phyloP scores from a whole-genome alignment of 2,113 vertebrate species.

The Loxodonta africana region DNA sequence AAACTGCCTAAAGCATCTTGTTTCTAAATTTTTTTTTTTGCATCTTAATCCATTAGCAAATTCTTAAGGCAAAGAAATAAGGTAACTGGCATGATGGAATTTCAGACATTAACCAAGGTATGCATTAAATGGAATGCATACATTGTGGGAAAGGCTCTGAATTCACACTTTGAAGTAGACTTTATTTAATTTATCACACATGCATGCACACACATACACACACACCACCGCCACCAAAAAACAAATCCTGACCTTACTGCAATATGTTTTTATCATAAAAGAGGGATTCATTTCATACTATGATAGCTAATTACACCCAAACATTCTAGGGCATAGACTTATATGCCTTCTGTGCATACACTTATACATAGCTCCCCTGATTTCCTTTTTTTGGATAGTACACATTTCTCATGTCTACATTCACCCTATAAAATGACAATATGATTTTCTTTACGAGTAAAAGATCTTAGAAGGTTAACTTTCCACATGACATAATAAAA shows the following conservation, averaged over 20 bases:
- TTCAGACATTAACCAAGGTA: neutral
- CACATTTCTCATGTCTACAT: neutral
- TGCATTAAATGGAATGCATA: neutral
- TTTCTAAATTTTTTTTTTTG: neutral
- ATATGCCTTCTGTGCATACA: neutral
- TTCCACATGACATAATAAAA: neutral
- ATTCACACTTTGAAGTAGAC: neutral
- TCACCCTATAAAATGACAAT: neutral
- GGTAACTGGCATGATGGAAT: neutral
- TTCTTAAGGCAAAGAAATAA: slow-evolving; percentile 28
- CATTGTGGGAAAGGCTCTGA: neutral
- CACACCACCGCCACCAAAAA: neutral
- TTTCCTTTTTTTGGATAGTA: neutral
- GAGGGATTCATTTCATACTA: neutral
- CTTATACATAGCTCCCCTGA: neutral
- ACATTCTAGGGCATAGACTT: neutral
- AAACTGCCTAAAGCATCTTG: neutral
- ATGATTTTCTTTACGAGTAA: slow-evolving; percentile 4
- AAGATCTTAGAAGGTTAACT: neutral
- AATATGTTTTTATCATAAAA: neutral
- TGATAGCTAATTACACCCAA: neutral
- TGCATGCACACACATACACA: too few relatives aligned
- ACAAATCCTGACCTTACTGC: neutral
- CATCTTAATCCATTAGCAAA: neutral
- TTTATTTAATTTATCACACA: neutral